Evolutionary conservation across 2,113 vertebrate genomes (phyloP).

Genomic region (Centropus unirufus): DNA sequence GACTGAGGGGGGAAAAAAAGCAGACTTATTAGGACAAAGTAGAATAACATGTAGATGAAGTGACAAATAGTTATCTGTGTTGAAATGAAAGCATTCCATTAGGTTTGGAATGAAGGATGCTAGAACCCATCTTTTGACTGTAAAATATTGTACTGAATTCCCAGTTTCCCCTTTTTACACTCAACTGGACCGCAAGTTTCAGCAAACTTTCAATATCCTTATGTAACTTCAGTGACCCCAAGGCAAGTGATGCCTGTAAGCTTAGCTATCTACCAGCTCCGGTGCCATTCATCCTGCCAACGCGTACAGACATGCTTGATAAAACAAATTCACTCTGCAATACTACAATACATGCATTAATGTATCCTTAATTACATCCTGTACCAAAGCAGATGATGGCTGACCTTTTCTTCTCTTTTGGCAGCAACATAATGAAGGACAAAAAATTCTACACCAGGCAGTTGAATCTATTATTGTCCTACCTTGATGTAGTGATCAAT

Average conservation of each 20-base stretch:
- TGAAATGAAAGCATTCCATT: not conserved
- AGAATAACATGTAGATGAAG: not conserved
- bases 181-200: not conserved
- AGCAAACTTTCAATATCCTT: not conserved
- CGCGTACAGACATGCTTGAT: not conserved
- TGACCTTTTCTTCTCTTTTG: not conserved
- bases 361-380: not conserved
- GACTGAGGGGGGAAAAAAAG: not conserved
- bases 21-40: not conserved
- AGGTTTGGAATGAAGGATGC: not conserved
- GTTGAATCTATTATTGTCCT: not conserved
- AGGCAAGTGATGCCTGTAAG: not conserved
- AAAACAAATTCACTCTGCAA: not conserved
- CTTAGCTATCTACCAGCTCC: not conserved
- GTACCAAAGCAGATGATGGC: not conserved
- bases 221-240: not conserved
- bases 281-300: not conserved
- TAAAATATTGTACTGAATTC: not conserved
- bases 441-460: not conserved
- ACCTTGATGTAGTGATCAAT: slow-evolving; percentile 94
- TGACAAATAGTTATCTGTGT: not conserved
- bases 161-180: not conserved
- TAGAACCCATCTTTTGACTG: not conserved
- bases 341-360: not conserved
- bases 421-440: not conserved